Percentiles rank a stretch among this genome's conserved stretches.
Conservation (phyloP, 2,797 vertebrate species). For the Coendou prehensilis region DNA sequence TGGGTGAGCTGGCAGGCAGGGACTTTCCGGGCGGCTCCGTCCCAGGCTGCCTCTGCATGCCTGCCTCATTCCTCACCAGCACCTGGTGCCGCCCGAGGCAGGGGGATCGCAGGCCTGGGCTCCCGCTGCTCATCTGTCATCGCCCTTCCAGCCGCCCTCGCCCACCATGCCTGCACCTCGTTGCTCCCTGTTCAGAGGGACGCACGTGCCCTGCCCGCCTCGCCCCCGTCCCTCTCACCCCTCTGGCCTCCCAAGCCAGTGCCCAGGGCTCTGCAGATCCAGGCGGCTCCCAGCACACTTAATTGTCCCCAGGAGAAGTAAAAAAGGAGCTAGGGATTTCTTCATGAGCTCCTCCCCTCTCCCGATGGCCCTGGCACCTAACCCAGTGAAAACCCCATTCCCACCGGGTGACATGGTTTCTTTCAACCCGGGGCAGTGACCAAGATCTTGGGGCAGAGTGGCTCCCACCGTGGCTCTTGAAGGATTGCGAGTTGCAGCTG, state of each 20-base stretch:
- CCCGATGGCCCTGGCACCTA: rapidly evolving
- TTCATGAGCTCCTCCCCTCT: neutral
- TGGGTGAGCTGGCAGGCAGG: constrained; percentile 63
- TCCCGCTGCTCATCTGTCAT: constrained; percentile 93
- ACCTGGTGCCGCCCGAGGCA: constrained; percentile 94
- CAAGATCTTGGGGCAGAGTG: neutral
- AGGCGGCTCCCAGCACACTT: neutral
- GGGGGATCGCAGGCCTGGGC: constrained; percentile 92
- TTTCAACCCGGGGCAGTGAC: neutral
- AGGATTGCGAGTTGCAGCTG: neutral
- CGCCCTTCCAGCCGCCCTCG: constrained; percentile 86
- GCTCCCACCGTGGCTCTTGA: rapidly evolving
- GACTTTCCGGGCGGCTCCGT: constrained; percentile 86
- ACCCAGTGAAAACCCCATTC: no score
- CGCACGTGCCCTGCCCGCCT: constrained; percentile 35
- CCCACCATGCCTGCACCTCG: constrained; percentile 76
- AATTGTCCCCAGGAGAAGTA: neutral
- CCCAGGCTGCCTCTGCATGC: constrained; percentile 91
- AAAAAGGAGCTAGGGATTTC: neutral
- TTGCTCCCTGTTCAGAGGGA: constrained; percentile 66
- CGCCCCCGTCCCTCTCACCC: neutral
- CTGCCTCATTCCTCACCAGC: constrained; percentile 90
- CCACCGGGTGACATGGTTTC: neutral
- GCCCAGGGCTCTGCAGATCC: constrained; percentile 13
- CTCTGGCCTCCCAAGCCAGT: neutral